Evolutionary conservation across 2,113 vertebrate species (phyloP).

Genomic region (Pomatostomus ruficeps): DNA sequence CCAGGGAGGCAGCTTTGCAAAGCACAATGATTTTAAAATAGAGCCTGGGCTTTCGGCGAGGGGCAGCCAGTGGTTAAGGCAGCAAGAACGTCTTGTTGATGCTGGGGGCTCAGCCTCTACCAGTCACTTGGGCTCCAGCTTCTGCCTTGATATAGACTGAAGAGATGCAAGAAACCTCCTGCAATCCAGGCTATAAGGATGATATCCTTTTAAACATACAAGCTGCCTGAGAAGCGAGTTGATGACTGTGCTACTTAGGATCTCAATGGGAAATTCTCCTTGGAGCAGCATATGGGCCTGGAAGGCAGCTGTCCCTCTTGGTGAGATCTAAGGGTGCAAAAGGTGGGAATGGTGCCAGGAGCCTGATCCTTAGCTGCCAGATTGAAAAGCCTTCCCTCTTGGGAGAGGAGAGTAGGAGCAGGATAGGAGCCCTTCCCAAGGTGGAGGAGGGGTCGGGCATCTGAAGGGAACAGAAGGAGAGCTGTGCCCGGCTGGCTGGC

Average conservation of each 20-base stretch:
- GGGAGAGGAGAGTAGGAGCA: background rate
- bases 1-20: slow-evolving; percentile 17
- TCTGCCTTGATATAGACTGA: background rate
- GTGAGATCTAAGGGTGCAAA: background rate
- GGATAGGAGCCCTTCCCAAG: background rate
- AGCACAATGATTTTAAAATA: slow-evolving; percentile 44
- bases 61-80: slow-evolving; percentile 35
- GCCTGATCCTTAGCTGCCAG: background rate
- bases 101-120: slow-evolving; percentile 24
- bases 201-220: background rate
- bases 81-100: background rate
- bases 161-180: background rate
- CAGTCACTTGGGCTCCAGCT: slow-evolving; percentile 15
- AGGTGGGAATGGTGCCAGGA: background rate
- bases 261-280: background rate
- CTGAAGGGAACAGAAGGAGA: background rate
- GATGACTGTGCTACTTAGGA: background rate
- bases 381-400: background rate
- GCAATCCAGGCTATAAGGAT: background rate
- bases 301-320: background rate
- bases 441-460: background rate
- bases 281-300: background rate
- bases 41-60: slow-evolving; percentile 22
- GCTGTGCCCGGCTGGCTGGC: background rate
- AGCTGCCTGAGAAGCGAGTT: background rate